Base-by-base conservation (phyloP, 2,888 invertebrate genomes). In the Tachina lurida region DNA sequence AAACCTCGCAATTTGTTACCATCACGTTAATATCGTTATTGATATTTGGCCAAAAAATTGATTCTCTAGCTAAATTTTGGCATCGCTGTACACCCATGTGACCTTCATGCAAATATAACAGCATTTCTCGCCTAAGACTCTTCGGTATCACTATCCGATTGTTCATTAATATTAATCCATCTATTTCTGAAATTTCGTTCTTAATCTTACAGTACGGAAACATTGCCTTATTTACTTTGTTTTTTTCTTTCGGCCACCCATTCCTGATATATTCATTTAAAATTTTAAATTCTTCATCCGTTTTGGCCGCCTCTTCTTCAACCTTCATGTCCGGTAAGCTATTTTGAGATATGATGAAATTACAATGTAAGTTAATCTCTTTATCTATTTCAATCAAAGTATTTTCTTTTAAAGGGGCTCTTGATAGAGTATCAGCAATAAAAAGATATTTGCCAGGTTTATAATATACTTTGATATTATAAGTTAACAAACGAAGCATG, bases 391-490 rank as follows among this genome's bases (percentile, higher is more conserved):
- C n/a, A n/a, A n/a, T n/a, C n/a, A n/a, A n/a, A n/a, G n/a, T n/a
- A n/a, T n/a, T n/a, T n/a, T 54, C 49, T 58, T 60, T 71, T 47
- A 83, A 17, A n/a, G 71, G 71, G 12, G 49, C 63, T 54, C 77
- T 76, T 3, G 71, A 77, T 1, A 77, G 49, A 15, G 65, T 71
- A 31, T 83, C 77, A 4, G 77, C 83, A 58, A 77, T 58, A 65
- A 52, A 83, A 52, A 77, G 45, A 49, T 67, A 77, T 56, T 79
- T 79, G 3, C 71, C 71, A 17, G 71, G 65, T 45, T 80, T 80
- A 39, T 80, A 80, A 19, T 15, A 54, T 3, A 73, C 47, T 19
- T 45, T 54, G 12, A 65, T 43, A 13, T 71, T 52, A 45, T 73
- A 79, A 8, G 47, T 54, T 31, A 73, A 65, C 13, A 80, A 15